Evolutionary conservation across 2,797 vertebrate species (phyloP).

Genomic region (Leucoraja ocellata): DNA sequence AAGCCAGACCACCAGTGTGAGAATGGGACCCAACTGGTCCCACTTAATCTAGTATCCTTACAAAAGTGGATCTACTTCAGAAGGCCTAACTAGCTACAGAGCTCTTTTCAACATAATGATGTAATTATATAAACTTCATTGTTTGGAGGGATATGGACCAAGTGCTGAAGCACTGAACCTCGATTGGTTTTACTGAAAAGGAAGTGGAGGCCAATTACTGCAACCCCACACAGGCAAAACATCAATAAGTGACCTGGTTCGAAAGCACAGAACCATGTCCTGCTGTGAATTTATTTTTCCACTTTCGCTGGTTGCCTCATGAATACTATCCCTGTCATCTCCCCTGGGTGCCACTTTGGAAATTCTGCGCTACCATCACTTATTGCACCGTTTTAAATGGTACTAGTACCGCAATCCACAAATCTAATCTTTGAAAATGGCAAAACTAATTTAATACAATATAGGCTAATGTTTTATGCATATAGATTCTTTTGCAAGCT

Average conservation of each 20-base stretch:
- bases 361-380: not conserved
- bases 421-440: conserved; percentile 35
- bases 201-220: not conserved
- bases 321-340: not conserved
- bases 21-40: no score
- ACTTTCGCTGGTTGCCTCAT: not conserved
- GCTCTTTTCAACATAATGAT: not conserved
- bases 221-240: not conserved
- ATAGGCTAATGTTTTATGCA: conserved; percentile 20
- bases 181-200: not conserved
- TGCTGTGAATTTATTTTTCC: not conserved
- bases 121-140: not conserved
- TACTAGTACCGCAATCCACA: not conserved
- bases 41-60: not conserved
- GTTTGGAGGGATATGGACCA: no score
- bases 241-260: not conserved
- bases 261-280: not conserved
- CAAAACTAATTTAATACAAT: conserved; percentile 29
- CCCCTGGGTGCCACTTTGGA: not conserved
- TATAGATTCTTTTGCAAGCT: conserved; percentile 11
- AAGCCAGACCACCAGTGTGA: no score
- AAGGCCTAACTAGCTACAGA: not conserved
- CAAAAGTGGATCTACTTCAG: not conserved
- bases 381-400: not conserved
- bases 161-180: not conserved